Percentiles rank a stretch among this genome's conserved stretches.
Conservation (phyloP, 2,113 vertebrate genomes). For the Lepidothrix coronata region DNA sequence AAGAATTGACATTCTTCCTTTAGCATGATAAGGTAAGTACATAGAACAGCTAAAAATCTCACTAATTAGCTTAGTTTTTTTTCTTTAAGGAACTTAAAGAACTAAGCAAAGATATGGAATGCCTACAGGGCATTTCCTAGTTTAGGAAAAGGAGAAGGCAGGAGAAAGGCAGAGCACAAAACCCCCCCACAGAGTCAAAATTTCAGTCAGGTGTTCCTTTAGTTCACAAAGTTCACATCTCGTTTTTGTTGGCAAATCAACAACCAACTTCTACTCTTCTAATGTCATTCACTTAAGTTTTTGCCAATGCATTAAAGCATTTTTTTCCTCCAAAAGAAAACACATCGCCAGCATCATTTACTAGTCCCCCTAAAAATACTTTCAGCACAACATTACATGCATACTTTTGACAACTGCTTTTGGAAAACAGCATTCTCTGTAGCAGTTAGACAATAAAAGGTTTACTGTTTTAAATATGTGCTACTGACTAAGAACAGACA, state of each 20-base stretch:
- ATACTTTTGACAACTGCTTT: not conserved
- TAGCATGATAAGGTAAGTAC: not conserved
- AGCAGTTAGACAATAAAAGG: conserved; percentile 13
- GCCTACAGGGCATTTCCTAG: not conserved
- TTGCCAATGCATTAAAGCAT: not conserved
- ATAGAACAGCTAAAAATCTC: not conserved
- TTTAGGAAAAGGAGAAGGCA: not conserved
- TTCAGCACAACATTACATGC: not conserved
- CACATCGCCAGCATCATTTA: not conserved
- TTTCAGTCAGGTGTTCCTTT: not conserved
- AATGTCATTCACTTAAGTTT: not conserved
- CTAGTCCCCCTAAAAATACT: not conserved
- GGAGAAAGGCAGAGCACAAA: not conserved
- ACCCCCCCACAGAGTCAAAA: not conserved
- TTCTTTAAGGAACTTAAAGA: not conserved
- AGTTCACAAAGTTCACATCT: not conserved
- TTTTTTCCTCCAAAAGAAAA: not conserved
- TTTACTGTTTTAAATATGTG: not conserved
- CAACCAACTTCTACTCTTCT: not conserved
- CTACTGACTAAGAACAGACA: not conserved
- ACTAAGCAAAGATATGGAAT: not conserved
- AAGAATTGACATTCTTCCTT: not conserved
- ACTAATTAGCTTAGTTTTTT: not conserved
- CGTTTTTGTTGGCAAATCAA: conserved; percentile 1
- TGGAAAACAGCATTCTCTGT: not conserved